Base-by-base conservation (phyloP, 2,888 invertebrate species). In the Notodromas monacha region DNA sequence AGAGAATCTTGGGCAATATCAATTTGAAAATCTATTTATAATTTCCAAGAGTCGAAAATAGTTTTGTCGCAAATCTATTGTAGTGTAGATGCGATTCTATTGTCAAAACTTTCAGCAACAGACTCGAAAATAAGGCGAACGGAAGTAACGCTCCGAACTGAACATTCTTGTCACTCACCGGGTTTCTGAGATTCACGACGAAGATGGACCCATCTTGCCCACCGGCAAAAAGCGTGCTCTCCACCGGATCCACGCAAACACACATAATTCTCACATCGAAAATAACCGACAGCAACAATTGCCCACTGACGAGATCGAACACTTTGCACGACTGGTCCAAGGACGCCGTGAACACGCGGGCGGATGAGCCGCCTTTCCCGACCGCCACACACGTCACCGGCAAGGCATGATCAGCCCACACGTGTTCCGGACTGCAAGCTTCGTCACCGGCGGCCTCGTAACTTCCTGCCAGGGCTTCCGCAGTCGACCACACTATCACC, bases 301-400 rank as follows among this genome's bases (percentile, higher is more conserved):
- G 53, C 13, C 76, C 77, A 15, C 58, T 57, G 10, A 56, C 43
- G 8, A 79, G 45, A 37, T 70, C 67, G 49, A 74, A 79, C 12
- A 84, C 57, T 48, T 68, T 68, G 41, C 70, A 68, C 6, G 73
- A 69, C 39, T 68, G 61, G 45, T 86, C 84, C 31, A 62, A 47
- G 0, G 81, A 79, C 3, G 65, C 64, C 0, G 79, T 67, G 31
- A 60, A 62, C 34, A 81, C 49, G 28, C 69, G 58, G 1, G 68
- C 61, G 32, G 63, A 58, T 30, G 60, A 51, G 1, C 68, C 69
- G 6, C 63, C 63, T 41, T 56, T 55, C 12, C 74, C 72, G 16
- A 77, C 54, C 45, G 60, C 58, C 14, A 84, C 43, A 47, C 74
- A 77, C 11, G 65, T 67, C 1, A 86, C 62, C 1, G 72, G 63